Conservation (phyloP, 2,888 invertebrate genomes). For the Chrysopilus asiliformis region DNA sequence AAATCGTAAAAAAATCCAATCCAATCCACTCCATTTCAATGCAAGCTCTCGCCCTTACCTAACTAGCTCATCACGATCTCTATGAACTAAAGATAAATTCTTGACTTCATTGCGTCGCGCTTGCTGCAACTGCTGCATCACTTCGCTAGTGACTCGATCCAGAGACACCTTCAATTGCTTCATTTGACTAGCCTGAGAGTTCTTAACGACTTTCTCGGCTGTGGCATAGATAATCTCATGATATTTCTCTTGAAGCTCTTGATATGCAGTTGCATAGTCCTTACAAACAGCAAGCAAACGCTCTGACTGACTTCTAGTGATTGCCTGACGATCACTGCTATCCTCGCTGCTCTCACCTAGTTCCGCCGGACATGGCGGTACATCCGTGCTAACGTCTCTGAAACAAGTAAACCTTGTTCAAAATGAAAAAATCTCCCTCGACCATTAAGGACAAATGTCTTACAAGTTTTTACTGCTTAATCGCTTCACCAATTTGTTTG, state of each 20-base stretch:
- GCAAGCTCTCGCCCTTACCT: no score
- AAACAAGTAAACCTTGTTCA: constrained; percentile 25
- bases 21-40: no score
- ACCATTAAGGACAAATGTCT: no score
- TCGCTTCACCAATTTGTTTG: constrained; percentile 59
- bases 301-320: constrained; percentile 51
- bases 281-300: constrained; percentile 47
- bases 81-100: constrained; percentile 69
- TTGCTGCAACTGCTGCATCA: constrained; percentile 69
- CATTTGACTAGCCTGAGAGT: constrained; percentile 67
- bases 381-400: constrained; percentile 33
- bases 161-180: constrained; percentile 58
- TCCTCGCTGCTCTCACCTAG: constrained; percentile 36
- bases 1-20: no score
- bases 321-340: constrained; percentile 28
- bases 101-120: constrained; percentile 81
- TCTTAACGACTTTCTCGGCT: constrained; percentile 66
- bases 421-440: no score
- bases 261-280: constrained; percentile 57
- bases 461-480: constrained; percentile 68
- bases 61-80: constrained; percentile 84
- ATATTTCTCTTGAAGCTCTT: constrained; percentile 69
- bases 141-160: constrained; percentile 56
- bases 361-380: constrained; percentile 38
- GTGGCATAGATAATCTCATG: constrained; percentile 63